These are phyloP conservation scores for Dyspetes luteomarginatus DNA, from an alignment of 2,888 invertebrate genomes.

Conservation along the genomic window DNA sequence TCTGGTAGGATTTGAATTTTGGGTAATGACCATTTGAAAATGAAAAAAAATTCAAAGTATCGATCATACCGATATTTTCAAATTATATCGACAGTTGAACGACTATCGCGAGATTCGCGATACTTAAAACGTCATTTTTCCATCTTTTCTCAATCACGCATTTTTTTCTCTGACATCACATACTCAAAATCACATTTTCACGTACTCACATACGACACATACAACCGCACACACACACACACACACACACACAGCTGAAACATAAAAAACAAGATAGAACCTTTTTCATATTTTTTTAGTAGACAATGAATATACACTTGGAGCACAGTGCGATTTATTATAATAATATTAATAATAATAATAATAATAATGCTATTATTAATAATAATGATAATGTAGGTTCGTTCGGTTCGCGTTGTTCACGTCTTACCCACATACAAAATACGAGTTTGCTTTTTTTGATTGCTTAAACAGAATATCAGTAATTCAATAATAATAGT, in stretches of 20 bases:
- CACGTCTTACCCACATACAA: conserved; percentile 75
- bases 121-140: neutral
- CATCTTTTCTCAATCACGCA: conserved; percentile 25
- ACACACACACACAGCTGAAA: conserved; percentile 68
- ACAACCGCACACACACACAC: conserved; percentile 45
- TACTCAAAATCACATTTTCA: conserved; percentile 8
- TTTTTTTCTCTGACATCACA: neutral
- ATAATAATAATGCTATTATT: conserved; percentile 65
- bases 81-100: no score
- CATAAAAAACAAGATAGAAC: conserved; percentile 63
- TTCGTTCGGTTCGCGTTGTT: conserved; percentile 61
- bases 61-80: neutral
- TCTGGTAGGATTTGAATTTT: conserved; percentile 4
- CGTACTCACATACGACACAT: conserved; percentile 20
- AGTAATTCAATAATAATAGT: conserved; percentile 68
- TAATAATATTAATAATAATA: conserved; percentile 77
- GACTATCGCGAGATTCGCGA: no score
- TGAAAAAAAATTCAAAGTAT: neutral
- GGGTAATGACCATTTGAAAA: neutral
- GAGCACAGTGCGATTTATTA: conserved; percentile 82
- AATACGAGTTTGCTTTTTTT: conserved; percentile 73
- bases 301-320: conserved; percentile 73
- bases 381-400: conserved; percentile 69
- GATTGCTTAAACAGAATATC: conserved; percentile 75
- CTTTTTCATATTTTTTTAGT: neutral